A percentile compares a stretch with the other conserved stretches of the same genome.
Conservation (phyloP, 64 coral and sea anemone genomes). For the Stichodactyla helianthus region DNA sequence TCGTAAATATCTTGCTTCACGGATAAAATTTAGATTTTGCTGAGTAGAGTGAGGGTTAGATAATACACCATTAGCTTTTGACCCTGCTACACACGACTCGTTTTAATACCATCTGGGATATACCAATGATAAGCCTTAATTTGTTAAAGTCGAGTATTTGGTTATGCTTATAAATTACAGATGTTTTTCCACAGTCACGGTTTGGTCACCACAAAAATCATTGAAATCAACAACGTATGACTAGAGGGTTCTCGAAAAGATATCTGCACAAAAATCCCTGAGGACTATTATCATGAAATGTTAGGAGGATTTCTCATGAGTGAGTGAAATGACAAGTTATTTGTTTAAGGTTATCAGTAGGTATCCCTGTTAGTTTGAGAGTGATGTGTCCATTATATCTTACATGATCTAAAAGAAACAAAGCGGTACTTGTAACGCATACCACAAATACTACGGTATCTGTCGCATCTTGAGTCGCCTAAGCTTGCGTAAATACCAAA, state of each 20-base stretch:
- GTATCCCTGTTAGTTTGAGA: background rate
- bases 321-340: background rate
- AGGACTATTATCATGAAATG: background rate
- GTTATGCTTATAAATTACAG: background rate
- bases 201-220: background rate
- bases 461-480: background rate
- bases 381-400: background rate
- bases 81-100: background rate
- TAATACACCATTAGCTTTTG: background rate
- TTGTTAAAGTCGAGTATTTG: background rate
- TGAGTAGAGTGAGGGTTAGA: background rate
- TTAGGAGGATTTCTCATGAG: background rate
- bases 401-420: background rate
- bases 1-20: too few relatives aligned
- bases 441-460: background rate
- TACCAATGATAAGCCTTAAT: background rate
- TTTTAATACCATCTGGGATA: background rate
- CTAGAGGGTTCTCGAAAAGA: background rate
- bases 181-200: background rate
- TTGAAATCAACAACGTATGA: background rate
- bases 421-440: background rate
- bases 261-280: too few relatives aligned
- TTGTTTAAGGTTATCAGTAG: background rate
- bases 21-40: too few relatives aligned
- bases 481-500: background rate